A percentile compares a stretch with the other conserved stretches of the same genome.
Evolutionary conservation across 2,888 invertebrate species (phyloP).

Genomic region (Tromatobia lineatoria): DNA sequence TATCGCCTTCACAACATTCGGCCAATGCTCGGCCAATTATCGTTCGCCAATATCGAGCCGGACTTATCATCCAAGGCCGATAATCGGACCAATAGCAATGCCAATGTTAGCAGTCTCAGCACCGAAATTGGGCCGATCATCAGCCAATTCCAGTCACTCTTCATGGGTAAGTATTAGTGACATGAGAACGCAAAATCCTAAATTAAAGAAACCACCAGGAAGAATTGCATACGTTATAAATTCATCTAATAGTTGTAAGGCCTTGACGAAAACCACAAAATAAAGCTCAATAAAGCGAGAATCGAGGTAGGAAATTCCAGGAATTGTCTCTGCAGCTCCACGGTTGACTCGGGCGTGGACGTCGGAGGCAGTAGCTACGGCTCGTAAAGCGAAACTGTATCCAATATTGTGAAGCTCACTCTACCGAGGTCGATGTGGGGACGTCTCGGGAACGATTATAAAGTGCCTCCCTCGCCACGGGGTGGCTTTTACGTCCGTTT

Average conservation of each 20-base stretch:
- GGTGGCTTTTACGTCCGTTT: slow-evolving; percentile 3
- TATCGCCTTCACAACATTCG: too few relatives aligned
- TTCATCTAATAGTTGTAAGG: not conserved
- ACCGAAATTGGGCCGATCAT: too few relatives aligned
- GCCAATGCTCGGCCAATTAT: too few relatives aligned
- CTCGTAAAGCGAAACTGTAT: slow-evolving; percentile 58
- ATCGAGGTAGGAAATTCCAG: slow-evolving; percentile 20
- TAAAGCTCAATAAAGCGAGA: slow-evolving; percentile 57
- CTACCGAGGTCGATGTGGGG: slow-evolving; percentile 17
- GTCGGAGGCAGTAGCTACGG: slow-evolving; percentile 20
- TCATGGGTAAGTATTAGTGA: too few relatives aligned
- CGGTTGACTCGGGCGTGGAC: slow-evolving; percentile 20
- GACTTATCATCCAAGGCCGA: too few relatives aligned
- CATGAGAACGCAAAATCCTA: not conserved
- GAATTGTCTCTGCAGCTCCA: not conserved
- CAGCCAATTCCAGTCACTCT: too few relatives aligned
- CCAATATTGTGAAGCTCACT: slow-evolving; percentile 50
- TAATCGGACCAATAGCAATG: too few relatives aligned
- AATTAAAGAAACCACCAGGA: not conserved
- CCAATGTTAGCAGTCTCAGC: too few relatives aligned
- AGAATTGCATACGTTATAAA: not conserved
- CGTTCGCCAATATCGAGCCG: too few relatives aligned
- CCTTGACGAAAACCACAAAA: slow-evolving; percentile 1
- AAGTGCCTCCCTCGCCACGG: slow-evolving; percentile 35
- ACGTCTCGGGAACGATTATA: slow-evolving; percentile 60